These are phyloP conservation scores for Macrostomum lignano DNA, from an alignment of 1,140 invertebrate genomes.

Conservation along the genomic window DNA sequence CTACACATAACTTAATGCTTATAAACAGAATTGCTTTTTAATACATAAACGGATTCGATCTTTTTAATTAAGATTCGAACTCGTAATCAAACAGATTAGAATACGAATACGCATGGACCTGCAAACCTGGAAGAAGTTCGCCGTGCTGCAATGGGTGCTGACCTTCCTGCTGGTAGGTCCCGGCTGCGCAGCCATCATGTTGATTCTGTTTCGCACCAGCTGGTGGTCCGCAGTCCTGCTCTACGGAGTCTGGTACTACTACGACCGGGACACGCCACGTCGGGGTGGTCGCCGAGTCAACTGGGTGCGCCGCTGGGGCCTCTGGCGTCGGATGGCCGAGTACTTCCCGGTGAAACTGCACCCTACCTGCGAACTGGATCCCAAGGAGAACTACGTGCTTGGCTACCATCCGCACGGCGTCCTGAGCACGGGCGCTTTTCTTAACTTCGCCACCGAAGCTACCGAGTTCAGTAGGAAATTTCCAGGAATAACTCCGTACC, in stretches of 20 bases:
- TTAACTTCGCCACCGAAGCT: conserved; percentile 47
- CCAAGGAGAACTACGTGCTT: conserved; percentile 52
- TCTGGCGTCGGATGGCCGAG: conserved; percentile 43
- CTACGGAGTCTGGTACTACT: conserved; percentile 41
- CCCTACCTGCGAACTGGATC: conserved; percentile 48
- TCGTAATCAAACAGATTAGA: too few species aligned
- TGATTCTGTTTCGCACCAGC: conserved; percentile 28
- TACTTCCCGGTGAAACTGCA: conserved; percentile 57
- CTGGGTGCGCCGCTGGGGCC: conserved; percentile 37
- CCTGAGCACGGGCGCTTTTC: conserved; percentile 42
- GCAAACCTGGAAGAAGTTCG: conserved; percentile 54
- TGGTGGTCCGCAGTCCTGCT: conserved; percentile 30
- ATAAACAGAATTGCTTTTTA: too few species aligned
- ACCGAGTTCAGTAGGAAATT: conserved; percentile 41
- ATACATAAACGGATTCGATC: too few species aligned
- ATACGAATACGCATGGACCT: too few species aligned
- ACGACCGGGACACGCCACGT: conserved; percentile 34
- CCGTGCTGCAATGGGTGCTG: conserved; percentile 38
- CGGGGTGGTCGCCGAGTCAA: conserved; percentile 35
- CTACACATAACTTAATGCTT: too few species aligned
- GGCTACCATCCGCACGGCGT: conserved; percentile 66
- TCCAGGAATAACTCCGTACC: conserved; percentile 41
- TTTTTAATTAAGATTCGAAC: too few species aligned
- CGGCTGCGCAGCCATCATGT: conserved; percentile 15
- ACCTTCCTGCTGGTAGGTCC: conserved; percentile 36